Base-by-base conservation (phyloP, 2,113 vertebrate genomes). In the Ammodytes marinus region DNA sequence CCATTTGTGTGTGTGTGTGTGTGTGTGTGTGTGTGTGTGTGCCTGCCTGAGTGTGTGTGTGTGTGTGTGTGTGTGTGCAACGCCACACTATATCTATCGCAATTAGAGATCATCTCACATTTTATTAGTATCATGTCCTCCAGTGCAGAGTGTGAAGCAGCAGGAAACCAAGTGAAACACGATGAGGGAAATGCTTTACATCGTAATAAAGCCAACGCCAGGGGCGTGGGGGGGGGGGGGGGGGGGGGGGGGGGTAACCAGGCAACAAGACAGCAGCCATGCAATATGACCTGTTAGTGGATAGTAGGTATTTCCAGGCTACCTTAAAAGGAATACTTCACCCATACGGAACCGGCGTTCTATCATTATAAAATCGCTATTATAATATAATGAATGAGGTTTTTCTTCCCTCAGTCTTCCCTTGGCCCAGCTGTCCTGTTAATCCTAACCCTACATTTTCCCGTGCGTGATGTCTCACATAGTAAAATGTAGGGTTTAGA, bases 221-320 rank as follows among this genome's bases (percentile, higher is more conserved):
- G 4, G 47, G 53, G 2, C 39, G 13, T 49, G 40, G 79, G 58
- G 27, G 27, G 27, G 27, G 27, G 27, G 27, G 27, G 27, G 27
- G 27, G 27, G 27, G 40, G 79, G 58, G 27, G 27, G 27, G 27
- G 27, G 27, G 27, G 27, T 6, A 27, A 75, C 63, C 42, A 54
- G 3, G 1, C 43, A 49, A 68, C 3, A 11, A 45, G 11, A 65
- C 37, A 17, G 55, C 59, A 52, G 69, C 12, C 4, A 19, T 5
- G 10, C 73, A 17, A 49, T 69, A 80, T 47, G 43, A 74, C 77
- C 73, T 63, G 82, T 52, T 75, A 27, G 53, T 40, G 50, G 70
- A 64, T 63, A 64, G 81, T 59, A 75, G 84, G 79, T n/a, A 71
- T 74, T 66, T 85, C 80, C 70, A 42, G 74, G 80, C 54, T 50